phyloP scores from a whole-genome alignment of 2,797 vertebrate species.

The Odontamblyopus lacepedii region DNA sequence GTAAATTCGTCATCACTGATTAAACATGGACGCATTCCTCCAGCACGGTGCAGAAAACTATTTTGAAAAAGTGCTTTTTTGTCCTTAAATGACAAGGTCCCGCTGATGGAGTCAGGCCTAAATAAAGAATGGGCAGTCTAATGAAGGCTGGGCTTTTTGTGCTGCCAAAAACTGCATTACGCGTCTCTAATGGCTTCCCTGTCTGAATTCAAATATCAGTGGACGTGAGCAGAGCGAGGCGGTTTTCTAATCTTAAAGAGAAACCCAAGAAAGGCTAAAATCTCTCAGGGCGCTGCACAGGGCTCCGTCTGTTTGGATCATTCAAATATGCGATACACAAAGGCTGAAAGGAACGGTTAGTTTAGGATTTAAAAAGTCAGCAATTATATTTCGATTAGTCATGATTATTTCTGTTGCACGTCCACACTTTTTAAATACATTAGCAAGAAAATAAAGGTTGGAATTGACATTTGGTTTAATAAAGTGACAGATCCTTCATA shows the following conservation, averaged over 20 bases:
- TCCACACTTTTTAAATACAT: too few relatives aligned
- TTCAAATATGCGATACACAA: too few relatives aligned
- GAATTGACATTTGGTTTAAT: too few relatives aligned
- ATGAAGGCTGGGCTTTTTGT: conserved; percentile 45
- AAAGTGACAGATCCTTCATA: too few relatives aligned
- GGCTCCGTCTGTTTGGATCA: too few relatives aligned
- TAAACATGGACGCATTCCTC: conserved; percentile 22
- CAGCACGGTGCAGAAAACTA: neutral
- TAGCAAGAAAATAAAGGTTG: too few relatives aligned
- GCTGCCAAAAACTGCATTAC: conserved; percentile 71
- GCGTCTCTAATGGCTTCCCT: conserved; percentile 46
- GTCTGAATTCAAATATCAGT: conserved; percentile 49
- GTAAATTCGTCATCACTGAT: conserved; percentile 21
- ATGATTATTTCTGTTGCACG: too few relatives aligned
- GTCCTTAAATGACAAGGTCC: conserved; percentile 60
- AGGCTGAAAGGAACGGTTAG: too few relatives aligned
- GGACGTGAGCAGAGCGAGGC: conserved; percentile 25
- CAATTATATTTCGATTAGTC: too few relatives aligned
- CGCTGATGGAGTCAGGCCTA: conserved; percentile 58
- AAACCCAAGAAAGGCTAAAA: neutral
- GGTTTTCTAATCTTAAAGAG: conserved; percentile 44
- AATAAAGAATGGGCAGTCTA: conserved; percentile 57
- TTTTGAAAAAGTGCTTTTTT: conserved; percentile 28
- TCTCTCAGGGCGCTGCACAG: too few relatives aligned
- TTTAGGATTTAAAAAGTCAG: too few relatives aligned